phyloP scores from a whole-genome alignment of 2,888 invertebrate species.

The Chydorus sphaericus region DNA sequence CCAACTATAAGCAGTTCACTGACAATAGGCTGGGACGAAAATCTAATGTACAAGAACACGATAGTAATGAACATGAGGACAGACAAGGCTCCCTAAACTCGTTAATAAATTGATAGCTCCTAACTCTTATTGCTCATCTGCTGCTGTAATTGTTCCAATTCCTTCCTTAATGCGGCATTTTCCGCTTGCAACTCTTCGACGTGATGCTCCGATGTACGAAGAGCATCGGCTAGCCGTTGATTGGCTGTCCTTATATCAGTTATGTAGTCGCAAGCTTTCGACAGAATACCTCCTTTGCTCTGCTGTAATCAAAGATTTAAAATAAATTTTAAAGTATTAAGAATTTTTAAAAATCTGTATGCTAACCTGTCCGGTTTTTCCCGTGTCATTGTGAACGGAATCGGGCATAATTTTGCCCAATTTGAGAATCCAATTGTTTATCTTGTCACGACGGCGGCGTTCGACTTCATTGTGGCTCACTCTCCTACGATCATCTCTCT shows the following conservation, averaged over 20 bases:
- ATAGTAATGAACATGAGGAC: no score
- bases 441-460: conserved; percentile 81
- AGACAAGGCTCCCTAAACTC: no score
- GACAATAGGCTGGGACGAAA: no score
- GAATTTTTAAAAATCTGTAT: background rate
- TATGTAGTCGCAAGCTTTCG: conserved; percentile 91
- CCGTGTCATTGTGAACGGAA: conserved; percentile 37
- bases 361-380: conserved; percentile 41
- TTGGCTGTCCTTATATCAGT: conserved; percentile 64
- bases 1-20: no score
- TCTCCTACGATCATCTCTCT: conserved; percentile 74
- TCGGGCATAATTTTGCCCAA: conserved; percentile 79
- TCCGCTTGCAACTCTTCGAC: conserved; percentile 56
- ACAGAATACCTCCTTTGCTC: conserved; percentile 89
- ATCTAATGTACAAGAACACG: no score
- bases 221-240: conserved; percentile 47
- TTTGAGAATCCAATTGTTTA: conserved; percentile 91
- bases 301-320: conserved; percentile 29
- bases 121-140: conserved; percentile 29
- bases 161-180: conserved; percentile 47
- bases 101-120: no score
- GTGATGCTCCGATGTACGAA: conserved; percentile 51
- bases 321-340: conserved; percentile 11
- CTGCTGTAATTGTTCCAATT: conserved; percentile 41
- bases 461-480: conserved; percentile 95